Evolutionary conservation across 1,140 invertebrate species (phyloP), one percentile per base, ranked within the genome.

Genomic region (Panagrolaimus sp.): DNA sequence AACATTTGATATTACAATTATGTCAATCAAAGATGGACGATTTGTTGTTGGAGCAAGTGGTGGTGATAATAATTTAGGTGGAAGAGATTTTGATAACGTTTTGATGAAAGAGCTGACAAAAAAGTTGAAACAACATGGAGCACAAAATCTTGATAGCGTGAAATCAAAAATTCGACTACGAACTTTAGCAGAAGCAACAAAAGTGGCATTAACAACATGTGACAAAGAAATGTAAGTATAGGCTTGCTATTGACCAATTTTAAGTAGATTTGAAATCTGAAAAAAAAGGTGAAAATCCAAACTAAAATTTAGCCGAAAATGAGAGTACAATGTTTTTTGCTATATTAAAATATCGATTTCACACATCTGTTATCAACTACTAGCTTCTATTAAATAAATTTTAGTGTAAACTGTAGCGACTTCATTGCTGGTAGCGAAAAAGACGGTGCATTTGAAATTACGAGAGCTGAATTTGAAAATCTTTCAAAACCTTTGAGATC

Each of bases 1-100:
- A 81, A 96, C 93, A 75, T 96, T 96, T 83, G 92, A 95, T 87
- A 92, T 95, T 11, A 94, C 92, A 25, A 91, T 96, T 79, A 86
- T 96, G 70, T 92, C 91, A 71, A 94, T 95, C 83, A 92, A 93
- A 83, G 91, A 94, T 84, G 92, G 92, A 78, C 92, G 95, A 82
- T 87, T 88, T 78, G 92, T 95, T 85, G 93, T 95, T n/a, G 94
- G 93, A 7, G 90, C 96, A 1, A 98, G 76, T 16, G 67, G 63
- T 45, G 76, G 76, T 43, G 70, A 74, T 25, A 77, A 67, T 44
- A 67, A 73, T 74, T 63, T 79, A 84, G 96, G 96, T 87, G 94
- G 95, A 85, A 87, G 92, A 65, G 96, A 96, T 83, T 90, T 93
- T 87, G 94, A 94, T 84, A 95, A 94, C 80, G 93, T 96, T 74